A percentile compares a stretch with the other conserved stretches of the same genome.
Evolutionary conservation across 2,888 invertebrate genomes (phyloP).

Genomic region (Pristionchus arcanus): DNA sequence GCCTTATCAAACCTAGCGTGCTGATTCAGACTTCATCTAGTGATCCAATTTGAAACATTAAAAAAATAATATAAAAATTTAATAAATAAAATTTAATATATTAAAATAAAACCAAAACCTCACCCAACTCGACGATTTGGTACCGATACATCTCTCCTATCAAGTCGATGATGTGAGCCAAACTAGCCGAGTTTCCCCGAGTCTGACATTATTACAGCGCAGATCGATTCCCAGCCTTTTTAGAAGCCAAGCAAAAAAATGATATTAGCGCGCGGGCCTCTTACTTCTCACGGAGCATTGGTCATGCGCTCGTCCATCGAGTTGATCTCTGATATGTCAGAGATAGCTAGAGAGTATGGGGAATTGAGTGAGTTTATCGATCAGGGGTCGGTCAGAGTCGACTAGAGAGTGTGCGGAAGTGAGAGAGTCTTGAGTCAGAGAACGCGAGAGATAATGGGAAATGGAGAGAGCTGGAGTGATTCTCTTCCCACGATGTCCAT

Average conservation of each 20-base stretch:
- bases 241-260: constrained; percentile 29
- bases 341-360: not conserved
- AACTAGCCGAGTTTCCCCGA: not conserved
- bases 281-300: not conserved
- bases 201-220: constrained; percentile 26
- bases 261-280: constrained; percentile 6
- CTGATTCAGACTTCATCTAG: too few relatives aligned
- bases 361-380: not conserved
- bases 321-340: too few relatives aligned
- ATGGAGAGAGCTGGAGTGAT: not conserved
- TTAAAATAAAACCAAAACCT: too few relatives aligned
- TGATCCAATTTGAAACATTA: too few relatives aligned
- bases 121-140: not conserved
- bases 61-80: too few relatives aligned
- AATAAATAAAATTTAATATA: not conserved
- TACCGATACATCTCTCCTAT: constrained; percentile 21
- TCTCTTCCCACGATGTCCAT: too few relatives aligned
- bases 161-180: not conserved
- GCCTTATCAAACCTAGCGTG: too few relatives aligned
- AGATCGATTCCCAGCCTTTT: not conserved
- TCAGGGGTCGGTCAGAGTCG: not conserved
- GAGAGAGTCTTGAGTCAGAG: not conserved
- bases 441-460: not conserved
- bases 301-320: not conserved
- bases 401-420: not conserved